phyloP scores from a whole-genome alignment of 2,797 vertebrate species.

The Scolopax rusticola region DNA sequence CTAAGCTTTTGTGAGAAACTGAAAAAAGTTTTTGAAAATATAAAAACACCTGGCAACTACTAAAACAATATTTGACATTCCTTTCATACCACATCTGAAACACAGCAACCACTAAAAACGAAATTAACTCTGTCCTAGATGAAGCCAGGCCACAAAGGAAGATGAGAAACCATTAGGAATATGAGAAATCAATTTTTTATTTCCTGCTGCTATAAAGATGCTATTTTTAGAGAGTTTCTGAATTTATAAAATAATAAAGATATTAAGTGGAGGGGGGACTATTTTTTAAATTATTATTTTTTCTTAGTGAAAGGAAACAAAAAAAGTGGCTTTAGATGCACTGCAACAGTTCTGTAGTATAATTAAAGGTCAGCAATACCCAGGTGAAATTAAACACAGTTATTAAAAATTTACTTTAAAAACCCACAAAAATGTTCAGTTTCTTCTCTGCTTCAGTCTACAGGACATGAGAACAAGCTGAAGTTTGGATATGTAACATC shows the following conservation, averaged over 20 bases:
- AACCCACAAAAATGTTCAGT: background rate
- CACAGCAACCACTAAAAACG: background rate
- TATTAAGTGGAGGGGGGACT: background rate
- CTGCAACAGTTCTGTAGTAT: background rate
- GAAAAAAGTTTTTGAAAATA: background rate
- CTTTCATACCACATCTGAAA: background rate
- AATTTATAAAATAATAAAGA: conserved; percentile 31
- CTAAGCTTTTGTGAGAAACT: background rate
- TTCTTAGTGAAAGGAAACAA: background rate
- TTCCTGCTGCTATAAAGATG: background rate
- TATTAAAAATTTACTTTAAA: background rate
- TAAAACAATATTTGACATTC: background rate
- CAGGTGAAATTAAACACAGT: conserved; percentile 16
- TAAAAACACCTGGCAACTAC: background rate
- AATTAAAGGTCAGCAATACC: conserved; percentile 29
- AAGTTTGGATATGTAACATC: background rate
- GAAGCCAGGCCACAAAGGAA: conserved; percentile 13
- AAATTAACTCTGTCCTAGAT: background rate
- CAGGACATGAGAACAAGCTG: background rate
- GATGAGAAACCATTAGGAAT: background rate
- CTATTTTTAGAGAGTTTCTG: background rate
- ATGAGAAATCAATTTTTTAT: background rate
- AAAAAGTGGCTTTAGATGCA: background rate
- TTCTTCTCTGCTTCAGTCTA: background rate
- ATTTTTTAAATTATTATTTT: background rate